Percentiles rank a stretch among this genome's conserved stretches.
Evolutionary conservation across 2,113 vertebrate genomes (phyloP).

Genomic region (Nicator chloris): DNA sequence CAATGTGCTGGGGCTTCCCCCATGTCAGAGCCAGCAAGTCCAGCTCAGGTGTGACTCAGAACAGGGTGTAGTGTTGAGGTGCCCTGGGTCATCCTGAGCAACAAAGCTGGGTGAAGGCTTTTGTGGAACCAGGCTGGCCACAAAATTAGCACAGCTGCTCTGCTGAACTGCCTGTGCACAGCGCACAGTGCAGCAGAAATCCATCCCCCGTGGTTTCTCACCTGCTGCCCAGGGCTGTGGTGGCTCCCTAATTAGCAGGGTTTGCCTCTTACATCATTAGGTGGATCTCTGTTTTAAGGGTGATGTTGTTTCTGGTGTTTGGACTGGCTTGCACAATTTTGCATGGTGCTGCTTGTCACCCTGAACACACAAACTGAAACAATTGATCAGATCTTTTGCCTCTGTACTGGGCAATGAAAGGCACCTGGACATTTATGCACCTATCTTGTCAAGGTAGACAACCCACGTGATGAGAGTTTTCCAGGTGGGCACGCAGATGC

Average conservation of each 20-base stretch:
- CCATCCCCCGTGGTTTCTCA: not conserved
- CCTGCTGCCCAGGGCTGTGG: not conserved
- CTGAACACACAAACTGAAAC: not conserved
- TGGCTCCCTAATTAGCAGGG: not conserved
- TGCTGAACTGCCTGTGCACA: not conserved
- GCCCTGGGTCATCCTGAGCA: not conserved
- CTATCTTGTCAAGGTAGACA: not conserved
- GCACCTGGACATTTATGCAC: not conserved
- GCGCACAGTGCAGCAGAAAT: accelerated
- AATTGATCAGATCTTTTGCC: not conserved
- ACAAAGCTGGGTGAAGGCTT: not conserved
- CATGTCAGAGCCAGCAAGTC: not conserved
- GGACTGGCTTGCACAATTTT: not conserved
- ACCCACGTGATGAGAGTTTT: accelerated
- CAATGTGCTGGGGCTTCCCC: accelerated
- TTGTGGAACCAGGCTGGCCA: not conserved
- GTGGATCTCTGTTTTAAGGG: not conserved
- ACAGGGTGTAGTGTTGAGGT: not conserved
- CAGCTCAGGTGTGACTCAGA: not conserved
- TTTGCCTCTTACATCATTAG: not conserved
- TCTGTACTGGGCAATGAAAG: not conserved
- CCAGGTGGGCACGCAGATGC: not conserved
- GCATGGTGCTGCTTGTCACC: not conserved
- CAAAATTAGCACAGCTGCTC: not conserved
- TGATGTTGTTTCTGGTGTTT: not conserved